Percentiles rank a stretch among this genome's conserved stretches.
These are phyloP conservation scores for Vipera latastei DNA, from an alignment of 2,797 vertebrate species.

Conservation along the genomic window DNA sequence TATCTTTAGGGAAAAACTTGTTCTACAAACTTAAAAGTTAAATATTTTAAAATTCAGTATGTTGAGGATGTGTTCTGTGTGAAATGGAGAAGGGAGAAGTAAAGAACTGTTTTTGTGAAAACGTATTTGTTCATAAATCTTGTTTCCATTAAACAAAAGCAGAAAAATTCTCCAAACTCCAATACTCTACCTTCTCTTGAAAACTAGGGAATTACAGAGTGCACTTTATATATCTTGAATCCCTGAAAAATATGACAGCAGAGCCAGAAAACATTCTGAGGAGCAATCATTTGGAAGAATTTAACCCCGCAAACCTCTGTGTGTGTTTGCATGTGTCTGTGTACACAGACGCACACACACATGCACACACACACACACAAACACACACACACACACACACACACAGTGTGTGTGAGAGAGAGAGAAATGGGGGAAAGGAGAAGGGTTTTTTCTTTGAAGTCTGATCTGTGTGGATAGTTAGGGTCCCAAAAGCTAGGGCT, in stretches of 20 bases:
- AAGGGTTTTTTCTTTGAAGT: background rate
- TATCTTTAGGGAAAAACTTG: background rate
- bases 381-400: too few relatives aligned
- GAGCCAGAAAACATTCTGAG: conserved; percentile 17
- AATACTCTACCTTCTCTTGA: conserved; percentile 23
- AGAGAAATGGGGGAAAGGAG: background rate
- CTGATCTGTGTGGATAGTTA: background rate
- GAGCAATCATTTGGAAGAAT: conserved; percentile 17
- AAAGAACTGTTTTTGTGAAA: background rate
- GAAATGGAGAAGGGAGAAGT: conserved; percentile 7
- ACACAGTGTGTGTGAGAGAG: too few relatives aligned
- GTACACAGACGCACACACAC: too few relatives aligned
- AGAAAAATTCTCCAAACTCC: conserved; percentile 21
- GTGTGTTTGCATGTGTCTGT: background rate
- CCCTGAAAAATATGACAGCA: conserved; percentile 2
- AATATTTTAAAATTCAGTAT: background rate
- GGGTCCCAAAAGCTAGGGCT: conserved; percentile 5
- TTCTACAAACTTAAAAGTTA: background rate
- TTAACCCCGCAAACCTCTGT: conserved; percentile 14
- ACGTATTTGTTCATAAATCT: conserved; percentile 11
- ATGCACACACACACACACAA: too few relatives aligned
- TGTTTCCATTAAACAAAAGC: background rate
- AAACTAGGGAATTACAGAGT: background rate
- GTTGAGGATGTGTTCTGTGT: background rate
- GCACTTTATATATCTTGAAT: conserved; percentile 29